Evolutionary conservation across 1,140 invertebrate genomes (phyloP), one percentile per base, ranked within the genome.

Genomic region (Apolygus lucorum): DNA sequence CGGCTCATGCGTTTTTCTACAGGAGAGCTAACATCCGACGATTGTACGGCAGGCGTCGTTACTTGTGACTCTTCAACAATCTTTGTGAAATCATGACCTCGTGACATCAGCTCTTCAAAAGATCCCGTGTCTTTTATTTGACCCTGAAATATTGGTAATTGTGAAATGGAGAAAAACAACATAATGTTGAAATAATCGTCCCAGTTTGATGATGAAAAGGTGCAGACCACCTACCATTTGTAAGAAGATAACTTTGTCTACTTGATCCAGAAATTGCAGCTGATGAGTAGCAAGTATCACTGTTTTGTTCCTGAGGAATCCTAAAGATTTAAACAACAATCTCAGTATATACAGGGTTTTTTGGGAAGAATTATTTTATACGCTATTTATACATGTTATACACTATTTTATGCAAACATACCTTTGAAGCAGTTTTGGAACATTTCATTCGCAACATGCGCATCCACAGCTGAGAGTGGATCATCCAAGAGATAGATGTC

Each of bases 251-350:
- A 66, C 8, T 42, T 34, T 28, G 64, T 66, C 64, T 2, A 28
- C 27, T 66, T 66, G 27, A 24, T 66, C 64, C 27, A 95, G 81
- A 76, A 89, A 92, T 75, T 94, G 91, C 2, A 94, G 79, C 75
- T 94, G 91, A 80, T 95, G 91, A 0, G 92, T 95, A 22, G 92
- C 89, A 2, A 95, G 82, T 49, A 95, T 84, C n/a, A 87, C 81
- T 0, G 89, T 90, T 77, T 90, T 91, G 67, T 87, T 80, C 22
- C 81, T 83, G 28, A 94, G 79, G 76, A 88, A 87, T 1, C 85
- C 86, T 72, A 63, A 49, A 70, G n/a, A 29, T 24, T n/a, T n/a
- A n/a, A n/a, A n/a, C n/a, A n/a, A n/a, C n/a, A n/a, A n/a, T n/a
- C n/a, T n/a, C n/a, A n/a, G n/a, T n/a, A n/a, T n/a, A n/a, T n/a